A percentile compares a stretch with the other conserved stretches of the same genome.
Conservation (phyloP, 2,888 invertebrate species). For the Mechanitis mazaeus region DNA sequence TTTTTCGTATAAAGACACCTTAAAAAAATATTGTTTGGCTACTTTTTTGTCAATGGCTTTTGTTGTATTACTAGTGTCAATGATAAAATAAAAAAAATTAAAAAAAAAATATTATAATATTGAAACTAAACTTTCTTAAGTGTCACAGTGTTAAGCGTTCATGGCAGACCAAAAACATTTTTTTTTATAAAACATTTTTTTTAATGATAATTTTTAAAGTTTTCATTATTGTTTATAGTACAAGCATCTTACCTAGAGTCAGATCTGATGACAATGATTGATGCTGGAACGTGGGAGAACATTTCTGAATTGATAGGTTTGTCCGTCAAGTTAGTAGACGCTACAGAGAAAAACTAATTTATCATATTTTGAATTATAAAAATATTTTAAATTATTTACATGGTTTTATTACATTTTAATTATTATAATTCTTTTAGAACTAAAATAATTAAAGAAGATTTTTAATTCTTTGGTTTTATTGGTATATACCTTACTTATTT, state of each 20-base stretch:
- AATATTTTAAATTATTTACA: background rate
- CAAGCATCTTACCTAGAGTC: slow-evolving; percentile 53
- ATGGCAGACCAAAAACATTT: too few species aligned
- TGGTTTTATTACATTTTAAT: background rate
- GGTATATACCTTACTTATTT: too few species aligned
- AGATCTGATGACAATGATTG: slow-evolving; percentile 47
- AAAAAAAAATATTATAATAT: too few species aligned
- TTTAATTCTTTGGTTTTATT: too few species aligned
- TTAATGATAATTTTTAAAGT: background rate
- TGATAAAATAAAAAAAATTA: background rate
- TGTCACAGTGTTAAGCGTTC: too few species aligned
- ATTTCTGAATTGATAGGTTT: slow-evolving; percentile 26
- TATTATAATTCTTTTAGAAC: background rate
- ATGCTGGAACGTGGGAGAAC: slow-evolving; percentile 49
- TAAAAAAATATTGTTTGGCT: too few species aligned
- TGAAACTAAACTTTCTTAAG: too few species aligned
- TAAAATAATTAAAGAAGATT: too few species aligned
- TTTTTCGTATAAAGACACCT: too few species aligned
- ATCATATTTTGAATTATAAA: background rate
- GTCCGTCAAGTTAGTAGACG: background rate
- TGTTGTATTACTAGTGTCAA: too few species aligned
- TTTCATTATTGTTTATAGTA: slow-evolving; percentile 37
- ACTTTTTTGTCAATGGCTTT: too few species aligned
- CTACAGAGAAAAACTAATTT: slow-evolving; percentile 1
- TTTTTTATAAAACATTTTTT: background rate